phyloP scores from a whole-genome alignment of 1,140 invertebrate genomes.

The Chelonus insularis region DNA sequence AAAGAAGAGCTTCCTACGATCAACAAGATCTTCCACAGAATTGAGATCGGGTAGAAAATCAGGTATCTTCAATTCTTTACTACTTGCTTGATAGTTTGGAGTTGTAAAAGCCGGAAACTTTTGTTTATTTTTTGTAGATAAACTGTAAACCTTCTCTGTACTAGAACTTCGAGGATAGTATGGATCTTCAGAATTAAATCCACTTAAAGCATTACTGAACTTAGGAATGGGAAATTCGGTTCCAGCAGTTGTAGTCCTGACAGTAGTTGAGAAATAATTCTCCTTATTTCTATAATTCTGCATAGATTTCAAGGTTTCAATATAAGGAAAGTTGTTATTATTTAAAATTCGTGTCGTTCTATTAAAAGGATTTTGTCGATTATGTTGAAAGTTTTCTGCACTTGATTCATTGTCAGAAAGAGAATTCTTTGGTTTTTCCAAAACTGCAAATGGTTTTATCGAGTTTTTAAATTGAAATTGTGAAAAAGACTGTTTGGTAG shows the following conservation, averaged over 20 bases:
- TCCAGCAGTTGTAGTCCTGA: conserved; percentile 31
- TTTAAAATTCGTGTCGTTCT: conserved; percentile 19
- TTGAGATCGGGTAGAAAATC: conserved; percentile 44
- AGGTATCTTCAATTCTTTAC: conserved; percentile 38
- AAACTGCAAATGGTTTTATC: not conserved
- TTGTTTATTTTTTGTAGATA: conserved; percentile 7
- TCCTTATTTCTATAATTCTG: conserved; percentile 28
- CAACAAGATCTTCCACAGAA: conserved; percentile 46
- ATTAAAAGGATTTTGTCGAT: not conserved
- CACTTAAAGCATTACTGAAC: conserved; percentile 34
- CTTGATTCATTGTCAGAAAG: not conserved
- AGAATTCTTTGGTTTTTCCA: not conserved
- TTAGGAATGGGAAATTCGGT: conserved; percentile 41
- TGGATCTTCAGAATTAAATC: conserved; percentile 44
- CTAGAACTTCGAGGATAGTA: conserved; percentile 44
- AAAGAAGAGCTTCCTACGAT: conserved; percentile 47
- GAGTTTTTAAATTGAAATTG: not conserved
- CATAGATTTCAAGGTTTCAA: conserved; percentile 42
- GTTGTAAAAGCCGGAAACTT: conserved; percentile 28
- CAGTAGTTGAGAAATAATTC: not conserved
- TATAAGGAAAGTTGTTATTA: conserved; percentile 39
- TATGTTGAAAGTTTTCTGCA: not conserved
- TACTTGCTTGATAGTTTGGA: conserved; percentile 3
- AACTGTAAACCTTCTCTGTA: conserved; percentile 43
- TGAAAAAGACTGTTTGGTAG: too few species aligned